Conservation (phyloP, 2,113 vertebrate genomes). For the Serinus canaria region DNA sequence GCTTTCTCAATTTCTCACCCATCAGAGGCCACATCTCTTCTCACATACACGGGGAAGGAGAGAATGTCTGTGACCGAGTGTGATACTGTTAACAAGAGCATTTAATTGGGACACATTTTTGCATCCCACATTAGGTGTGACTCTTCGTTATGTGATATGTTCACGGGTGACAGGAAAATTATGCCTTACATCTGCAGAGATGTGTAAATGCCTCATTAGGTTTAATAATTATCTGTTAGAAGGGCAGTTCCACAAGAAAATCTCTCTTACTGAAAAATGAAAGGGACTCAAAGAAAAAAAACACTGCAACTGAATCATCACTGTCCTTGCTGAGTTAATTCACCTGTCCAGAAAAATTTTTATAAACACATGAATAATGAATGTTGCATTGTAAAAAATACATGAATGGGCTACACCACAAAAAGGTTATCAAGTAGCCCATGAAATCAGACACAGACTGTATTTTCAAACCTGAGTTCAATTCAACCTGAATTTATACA, state of each 20-base stretch:
- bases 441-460: background rate
- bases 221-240: slow-evolving; percentile 34
- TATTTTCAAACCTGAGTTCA: background rate
- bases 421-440: background rate
- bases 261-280: background rate
- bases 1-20: slow-evolving; percentile 14
- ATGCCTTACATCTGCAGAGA: slow-evolving; percentile 26
- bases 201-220: slow-evolving; percentile 37
- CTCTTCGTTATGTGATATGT: background rate
- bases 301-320: background rate
- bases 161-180: slow-evolving; percentile 42
- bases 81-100: slow-evolving; percentile 20
- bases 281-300: background rate
- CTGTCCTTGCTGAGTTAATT: background rate
- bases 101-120: slow-evolving; percentile 47
- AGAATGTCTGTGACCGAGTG: background rate
- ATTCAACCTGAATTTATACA: background rate
- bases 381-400: background rate
- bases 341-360: background rate
- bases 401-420: background rate
- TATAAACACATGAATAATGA: background rate
- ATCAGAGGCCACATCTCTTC: background rate
- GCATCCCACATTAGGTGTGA: background rate
- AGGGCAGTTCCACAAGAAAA: background rate
- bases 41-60: background rate